Evolutionary conservation across 2,888 invertebrate species (phyloP).

Genomic region (Hyppa rectilinea): DNA sequence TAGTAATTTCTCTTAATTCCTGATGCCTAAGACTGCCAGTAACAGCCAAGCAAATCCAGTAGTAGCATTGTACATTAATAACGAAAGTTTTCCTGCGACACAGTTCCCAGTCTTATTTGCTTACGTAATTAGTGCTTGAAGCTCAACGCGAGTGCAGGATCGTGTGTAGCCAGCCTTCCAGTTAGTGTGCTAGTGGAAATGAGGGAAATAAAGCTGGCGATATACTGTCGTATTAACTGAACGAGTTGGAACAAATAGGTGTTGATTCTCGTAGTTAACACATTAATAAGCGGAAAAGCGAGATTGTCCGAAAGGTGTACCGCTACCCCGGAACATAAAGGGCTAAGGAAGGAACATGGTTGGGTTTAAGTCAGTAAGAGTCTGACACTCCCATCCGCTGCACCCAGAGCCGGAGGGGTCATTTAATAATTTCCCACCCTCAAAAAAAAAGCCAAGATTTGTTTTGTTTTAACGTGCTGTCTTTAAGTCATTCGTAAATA

Average conservation of each 20-base stretch:
- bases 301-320: no score
- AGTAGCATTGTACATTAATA: constrained; percentile 69
- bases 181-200: constrained; percentile 21
- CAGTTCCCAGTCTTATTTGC: constrained; percentile 64
- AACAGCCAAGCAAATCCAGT: constrained; percentile 45
- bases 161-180: constrained; percentile 21
- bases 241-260: neutral
- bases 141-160: constrained; percentile 24
- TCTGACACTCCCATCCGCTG: no score
- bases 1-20: constrained; percentile 18
- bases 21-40: constrained; percentile 9
- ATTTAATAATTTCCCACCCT: no score
- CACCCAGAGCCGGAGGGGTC: no score
- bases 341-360: no score
- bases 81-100: constrained; percentile 69
- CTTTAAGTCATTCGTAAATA: neutral
- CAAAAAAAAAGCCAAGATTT: no score
- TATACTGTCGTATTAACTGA: constrained; percentile 15
- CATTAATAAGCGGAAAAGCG: neutral
- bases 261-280: neutral
- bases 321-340: no score
- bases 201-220: neutral
- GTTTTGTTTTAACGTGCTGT: no score
- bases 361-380: no score
- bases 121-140: constrained; percentile 66